Conservation (phyloP, 2,888 invertebrate genomes). For the Phortica okadai region DNA sequence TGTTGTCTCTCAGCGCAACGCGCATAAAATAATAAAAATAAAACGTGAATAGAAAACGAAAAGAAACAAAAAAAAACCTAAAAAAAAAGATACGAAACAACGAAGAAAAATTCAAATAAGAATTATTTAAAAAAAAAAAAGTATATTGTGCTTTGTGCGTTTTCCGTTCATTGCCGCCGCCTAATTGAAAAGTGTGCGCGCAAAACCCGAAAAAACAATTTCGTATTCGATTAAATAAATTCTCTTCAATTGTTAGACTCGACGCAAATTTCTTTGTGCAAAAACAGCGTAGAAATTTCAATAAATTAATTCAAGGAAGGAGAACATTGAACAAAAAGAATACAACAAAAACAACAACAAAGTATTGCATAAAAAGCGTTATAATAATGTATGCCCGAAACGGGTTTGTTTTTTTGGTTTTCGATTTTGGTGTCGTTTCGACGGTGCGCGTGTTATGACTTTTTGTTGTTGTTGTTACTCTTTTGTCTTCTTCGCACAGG, state of each 20-base stretch:
- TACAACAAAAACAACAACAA: neutral
- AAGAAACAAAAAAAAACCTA: slow-evolving; percentile 8
- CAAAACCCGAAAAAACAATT: neutral
- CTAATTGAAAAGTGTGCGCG: slow-evolving; percentile 22
- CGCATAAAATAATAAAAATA: slow-evolving; percentile 18
- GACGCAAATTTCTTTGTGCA: neutral
- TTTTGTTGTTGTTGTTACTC: neutral
- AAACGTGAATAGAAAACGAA: slow-evolving; percentile 10
- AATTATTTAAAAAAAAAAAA: neutral
- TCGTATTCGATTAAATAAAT: neutral
- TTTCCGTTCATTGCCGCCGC: neutral
- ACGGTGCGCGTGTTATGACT: neutral
- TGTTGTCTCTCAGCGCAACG: neutral
- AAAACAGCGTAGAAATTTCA: neutral
- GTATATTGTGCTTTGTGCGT: neutral
- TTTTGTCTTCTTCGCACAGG: neutral
- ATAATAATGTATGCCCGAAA: neutral
- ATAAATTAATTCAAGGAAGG: neutral
- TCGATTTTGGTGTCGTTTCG: neutral
- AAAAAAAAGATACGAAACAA: slow-evolving; percentile 20
- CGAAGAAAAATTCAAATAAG: slow-evolving; percentile 5
- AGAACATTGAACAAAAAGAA: too few species aligned
- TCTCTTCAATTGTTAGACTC: neutral
- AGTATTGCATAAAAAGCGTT: neutral
- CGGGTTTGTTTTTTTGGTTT: neutral